Percentiles rank a stretch among this genome's conserved stretches.
phyloP scores from a whole-genome alignment of 2,797 vertebrate genomes.

The Meriones psammophilus region DNA sequence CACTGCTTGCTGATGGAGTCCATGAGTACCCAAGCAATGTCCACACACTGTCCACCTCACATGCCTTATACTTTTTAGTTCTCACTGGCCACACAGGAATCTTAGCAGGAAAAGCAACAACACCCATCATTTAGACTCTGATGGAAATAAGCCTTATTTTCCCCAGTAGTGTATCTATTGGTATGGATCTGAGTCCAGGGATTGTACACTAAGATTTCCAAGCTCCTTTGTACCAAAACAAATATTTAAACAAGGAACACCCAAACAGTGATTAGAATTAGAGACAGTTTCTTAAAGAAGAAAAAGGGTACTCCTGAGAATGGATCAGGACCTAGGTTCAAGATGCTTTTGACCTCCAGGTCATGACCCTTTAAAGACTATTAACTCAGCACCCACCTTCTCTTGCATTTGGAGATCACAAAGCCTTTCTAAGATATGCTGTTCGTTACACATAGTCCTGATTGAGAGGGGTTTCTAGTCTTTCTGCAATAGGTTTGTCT shows the following conservation, averaged over 20 bases:
- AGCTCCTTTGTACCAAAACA: background rate
- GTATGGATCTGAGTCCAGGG: background rate
- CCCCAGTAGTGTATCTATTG: background rate
- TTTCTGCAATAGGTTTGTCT: background rate
- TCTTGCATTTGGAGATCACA: background rate
- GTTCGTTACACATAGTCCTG: background rate
- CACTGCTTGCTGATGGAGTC: background rate
- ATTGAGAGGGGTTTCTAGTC: background rate
- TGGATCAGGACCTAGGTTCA: background rate
- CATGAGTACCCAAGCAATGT: background rate
- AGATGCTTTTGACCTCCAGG: background rate
- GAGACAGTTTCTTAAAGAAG: background rate
- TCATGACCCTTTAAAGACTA: background rate
- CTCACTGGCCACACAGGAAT: background rate
- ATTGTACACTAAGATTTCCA: background rate
- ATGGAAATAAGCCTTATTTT: constrained; percentile 15
- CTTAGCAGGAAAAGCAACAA: background rate
- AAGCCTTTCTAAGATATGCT: background rate
- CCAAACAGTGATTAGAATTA: too few relatives aligned
- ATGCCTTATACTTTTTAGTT: background rate
- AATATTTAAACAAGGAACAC: background rate
- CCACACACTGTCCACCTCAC: background rate
- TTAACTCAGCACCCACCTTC: background rate
- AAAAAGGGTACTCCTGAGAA: background rate
- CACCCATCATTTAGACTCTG: background rate